Evolutionary conservation across 2,113 vertebrate species (phyloP).

Genomic region (Rhinichthys klamathensis): DNA sequence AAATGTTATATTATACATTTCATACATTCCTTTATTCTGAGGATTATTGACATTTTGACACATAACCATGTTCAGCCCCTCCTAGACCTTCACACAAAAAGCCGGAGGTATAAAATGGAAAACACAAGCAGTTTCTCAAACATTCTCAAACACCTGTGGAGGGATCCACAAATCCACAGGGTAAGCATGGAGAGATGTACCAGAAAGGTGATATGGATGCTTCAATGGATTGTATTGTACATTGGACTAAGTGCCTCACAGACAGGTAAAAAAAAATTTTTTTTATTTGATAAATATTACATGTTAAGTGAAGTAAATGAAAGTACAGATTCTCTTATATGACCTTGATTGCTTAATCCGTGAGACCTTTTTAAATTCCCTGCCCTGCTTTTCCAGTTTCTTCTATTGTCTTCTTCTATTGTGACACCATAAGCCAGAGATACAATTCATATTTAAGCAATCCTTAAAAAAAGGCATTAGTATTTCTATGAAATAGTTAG

Average conservation of each 20-base stretch:
- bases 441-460: conserved; percentile 23
- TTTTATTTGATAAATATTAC: neutral
- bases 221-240: conserved; percentile 50
- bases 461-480: neutral
- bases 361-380: neutral
- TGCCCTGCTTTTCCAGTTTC: conserved; percentile 35
- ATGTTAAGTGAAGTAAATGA: neutral
- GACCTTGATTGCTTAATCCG: conserved; percentile 27
- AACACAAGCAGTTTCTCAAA: neutral
- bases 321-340: neutral
- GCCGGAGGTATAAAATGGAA: conserved; percentile 57
- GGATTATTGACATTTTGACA: conserved; percentile 21
- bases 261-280: conserved; percentile 46
- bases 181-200: conserved; percentile 51
- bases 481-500: neutral
- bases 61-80: conserved; percentile 40
- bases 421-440: conserved; percentile 3
- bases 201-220: conserved; percentile 32
- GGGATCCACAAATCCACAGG: conserved; percentile 36
- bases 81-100: conserved; percentile 42
- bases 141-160: conserved; percentile 46
- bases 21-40: neutral
- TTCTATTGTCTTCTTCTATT: conserved; percentile 29
- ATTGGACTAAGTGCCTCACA: conserved; percentile 46
- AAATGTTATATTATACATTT: neutral